Base-by-base conservation (phyloP, 2,113 vertebrate genomes). In the Uria lomvia region DNA sequence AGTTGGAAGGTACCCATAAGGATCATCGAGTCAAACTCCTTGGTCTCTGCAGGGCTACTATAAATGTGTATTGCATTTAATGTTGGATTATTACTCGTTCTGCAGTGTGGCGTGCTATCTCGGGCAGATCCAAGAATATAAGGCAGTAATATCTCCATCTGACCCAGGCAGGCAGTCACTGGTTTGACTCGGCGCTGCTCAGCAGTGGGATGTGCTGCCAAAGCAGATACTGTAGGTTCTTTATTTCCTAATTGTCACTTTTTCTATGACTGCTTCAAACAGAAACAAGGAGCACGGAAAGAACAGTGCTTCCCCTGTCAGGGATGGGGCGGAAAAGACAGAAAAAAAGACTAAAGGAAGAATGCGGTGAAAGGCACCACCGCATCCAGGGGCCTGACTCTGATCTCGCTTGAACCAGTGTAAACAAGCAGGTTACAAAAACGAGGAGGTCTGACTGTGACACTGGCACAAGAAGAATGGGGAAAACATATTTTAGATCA, bases 201-300 rank as follows among this genome's bases (percentile, higher is more conserved):
- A 58, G 92, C 82, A 63, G 67, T 34, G 71, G 72, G 82, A 93
- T 86, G 75, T 34, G 50, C 81, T 86, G 92, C 93, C 96, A 96
- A 86, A 90, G 85, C 93, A 83, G 90, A 94, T 76, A 83, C 96
- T 90, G 78, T 88, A 73, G 50, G 75, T 88, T 93, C 90, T 93
- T 96, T 94, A 86, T 95, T 96, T 96, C 95, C 90, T 88, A 77
- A 93, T 96, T 96, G 94, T 93, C 92, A 88, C 78, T 92, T 93
- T 90, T 79, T 80, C 92, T 93, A 21, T 86, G 78, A 24, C 78
- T 86, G 90, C 79, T 93, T 90, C 24, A 27, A 86, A 86, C 81
- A 83, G 94, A 88, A 71, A 84, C 67, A 71, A 94, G 92, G 29
- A 90, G 63, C 50, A 15, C 0, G 5, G 90, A 66, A 95, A 93